Percentiles rank a stretch among this genome's conserved stretches.
Conservation (phyloP, 2,888 invertebrate genomes). For the Drosophila affinis region DNA sequence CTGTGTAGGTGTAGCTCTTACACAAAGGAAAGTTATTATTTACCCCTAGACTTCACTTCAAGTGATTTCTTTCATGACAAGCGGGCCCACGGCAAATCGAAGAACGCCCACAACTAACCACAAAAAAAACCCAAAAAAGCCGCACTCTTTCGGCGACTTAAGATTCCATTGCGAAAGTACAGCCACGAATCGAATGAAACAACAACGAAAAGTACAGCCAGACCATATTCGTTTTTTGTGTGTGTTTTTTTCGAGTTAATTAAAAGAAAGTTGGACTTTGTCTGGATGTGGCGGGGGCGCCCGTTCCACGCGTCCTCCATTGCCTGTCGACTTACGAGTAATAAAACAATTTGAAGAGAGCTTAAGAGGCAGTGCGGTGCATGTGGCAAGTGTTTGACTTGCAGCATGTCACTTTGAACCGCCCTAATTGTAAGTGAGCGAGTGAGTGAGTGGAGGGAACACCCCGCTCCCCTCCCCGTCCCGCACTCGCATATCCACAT, state of each 20-base stretch:
- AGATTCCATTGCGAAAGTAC: slow-evolving; percentile 32
- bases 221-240: slow-evolving; percentile 56
- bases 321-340: slow-evolving; percentile 47
- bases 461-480: background rate
- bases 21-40: slow-evolving; percentile 50
- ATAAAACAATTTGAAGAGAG: slow-evolving; percentile 66
- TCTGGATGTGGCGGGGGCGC: slow-evolving; percentile 34
- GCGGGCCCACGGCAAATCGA: slow-evolving; percentile 41
- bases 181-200: slow-evolving; percentile 10
- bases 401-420: slow-evolving; percentile 72
- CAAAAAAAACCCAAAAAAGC: background rate
- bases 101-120: slow-evolving; percentile 36
- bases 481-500: background rate
- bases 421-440: slow-evolving; percentile 62
- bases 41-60: slow-evolving; percentile 22
- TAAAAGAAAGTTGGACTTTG: slow-evolving; percentile 66
- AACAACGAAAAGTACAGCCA: slow-evolving; percentile 16
- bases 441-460: slow-evolving; percentile 1
- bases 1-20: slow-evolving; percentile 20
- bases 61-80: slow-evolving; percentile 50
- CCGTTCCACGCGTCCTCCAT: slow-evolving; percentile 1
- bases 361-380: slow-evolving; percentile 29
- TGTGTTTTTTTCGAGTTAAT: slow-evolving; percentile 59
- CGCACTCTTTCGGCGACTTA: slow-evolving; percentile 13
- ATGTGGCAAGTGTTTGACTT: slow-evolving; percentile 74